Conservation (phyloP, 2,888 invertebrate species). For the Apodemia mormo region DNA sequence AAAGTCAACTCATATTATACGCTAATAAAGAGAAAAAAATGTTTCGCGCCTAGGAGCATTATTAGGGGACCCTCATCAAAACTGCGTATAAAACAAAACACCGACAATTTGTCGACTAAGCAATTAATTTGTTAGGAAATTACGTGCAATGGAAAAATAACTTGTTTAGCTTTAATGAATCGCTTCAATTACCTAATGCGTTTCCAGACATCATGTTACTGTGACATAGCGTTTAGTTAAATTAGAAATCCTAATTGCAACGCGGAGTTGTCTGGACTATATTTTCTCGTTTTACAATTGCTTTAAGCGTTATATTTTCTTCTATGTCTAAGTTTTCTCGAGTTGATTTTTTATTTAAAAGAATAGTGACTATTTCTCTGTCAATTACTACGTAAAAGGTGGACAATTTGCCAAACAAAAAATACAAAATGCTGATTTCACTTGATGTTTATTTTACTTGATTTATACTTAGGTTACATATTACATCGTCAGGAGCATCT, state of each 20-base stretch:
- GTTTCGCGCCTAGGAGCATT: constrained; percentile 49
- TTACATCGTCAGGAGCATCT: too few species aligned
- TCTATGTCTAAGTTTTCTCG: too few species aligned
- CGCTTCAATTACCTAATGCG: constrained; percentile 34
- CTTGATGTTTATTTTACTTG: too few species aligned
- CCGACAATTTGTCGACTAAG: constrained; percentile 68
- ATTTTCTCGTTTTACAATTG: not conserved
- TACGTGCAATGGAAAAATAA: constrained; percentile 59
- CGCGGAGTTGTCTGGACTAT: not conserved
- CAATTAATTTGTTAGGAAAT: constrained; percentile 46
- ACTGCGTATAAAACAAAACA: constrained; percentile 58
- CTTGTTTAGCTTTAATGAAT: constrained; percentile 54
- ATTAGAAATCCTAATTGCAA: not conserved
- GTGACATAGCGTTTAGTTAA: constrained; percentile 20
- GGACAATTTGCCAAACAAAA: too few species aligned
- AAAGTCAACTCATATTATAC: constrained; percentile 1
- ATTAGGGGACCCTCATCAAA: constrained; percentile 67
- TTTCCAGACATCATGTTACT: constrained; percentile 25
- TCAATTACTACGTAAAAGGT: too few species aligned
- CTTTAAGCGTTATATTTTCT: too few species aligned
- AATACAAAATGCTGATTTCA: too few species aligned
- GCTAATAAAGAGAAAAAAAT: constrained; percentile 40
- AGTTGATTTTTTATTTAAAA: too few species aligned
- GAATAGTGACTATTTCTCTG: too few species aligned
- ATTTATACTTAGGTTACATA: too few species aligned